phyloP scores from a whole-genome alignment of 2,113 vertebrate genomes.

The Morone chrysops region DNA sequence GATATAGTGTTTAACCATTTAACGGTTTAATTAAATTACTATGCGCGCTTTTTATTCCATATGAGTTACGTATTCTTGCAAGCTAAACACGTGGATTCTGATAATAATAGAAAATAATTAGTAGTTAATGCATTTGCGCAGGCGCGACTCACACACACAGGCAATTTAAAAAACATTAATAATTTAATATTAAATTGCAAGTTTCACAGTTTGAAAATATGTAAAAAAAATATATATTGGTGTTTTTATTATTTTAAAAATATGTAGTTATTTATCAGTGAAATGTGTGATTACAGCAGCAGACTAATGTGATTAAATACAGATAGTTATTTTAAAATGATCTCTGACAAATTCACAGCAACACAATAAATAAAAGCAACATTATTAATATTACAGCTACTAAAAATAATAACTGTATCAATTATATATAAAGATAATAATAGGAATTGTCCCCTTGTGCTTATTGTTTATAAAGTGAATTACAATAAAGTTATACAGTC shows the following conservation, averaged over 20 bases:
- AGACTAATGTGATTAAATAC: background rate
- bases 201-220: background rate
- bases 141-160: background rate
- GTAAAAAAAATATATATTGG: background rate
- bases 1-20: background rate
- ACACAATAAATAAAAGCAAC: background rate
- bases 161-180: background rate
- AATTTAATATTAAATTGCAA: background rate
- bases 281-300: constrained; percentile 10
- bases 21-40: background rate
- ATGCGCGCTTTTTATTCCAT: background rate
- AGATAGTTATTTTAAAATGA: background rate
- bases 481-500: background rate
- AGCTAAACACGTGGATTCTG: background rate
- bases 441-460: background rate
- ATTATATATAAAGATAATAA: constrained; percentile 10
- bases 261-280: no score
- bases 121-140: background rate
- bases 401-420: constrained; percentile 8
- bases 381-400: background rate
- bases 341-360: background rate
- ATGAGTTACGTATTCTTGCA: background rate
- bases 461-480: background rate
- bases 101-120: background rate
- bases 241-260: no score